Evolutionary conservation across 2,113 vertebrate genomes (phyloP).

Genomic region (Pyrgilauda ruficollis): DNA sequence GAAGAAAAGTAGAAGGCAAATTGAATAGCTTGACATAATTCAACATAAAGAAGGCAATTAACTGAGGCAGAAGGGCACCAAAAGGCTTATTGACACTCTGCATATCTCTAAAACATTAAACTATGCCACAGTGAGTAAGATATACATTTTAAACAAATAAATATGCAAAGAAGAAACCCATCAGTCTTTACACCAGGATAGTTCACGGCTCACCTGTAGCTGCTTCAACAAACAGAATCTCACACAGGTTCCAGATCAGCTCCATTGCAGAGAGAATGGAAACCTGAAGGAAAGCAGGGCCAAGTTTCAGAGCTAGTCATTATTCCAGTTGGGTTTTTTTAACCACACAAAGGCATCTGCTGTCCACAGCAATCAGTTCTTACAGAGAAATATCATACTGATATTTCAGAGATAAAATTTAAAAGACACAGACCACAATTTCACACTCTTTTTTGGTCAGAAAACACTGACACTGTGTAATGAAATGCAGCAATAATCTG

Average conservation of each 20-base stretch:
- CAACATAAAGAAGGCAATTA: not conserved
- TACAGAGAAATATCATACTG: not conserved
- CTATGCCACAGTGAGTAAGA: not conserved
- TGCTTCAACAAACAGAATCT: conserved; percentile 95
- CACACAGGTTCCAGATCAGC: conserved; percentile 97
- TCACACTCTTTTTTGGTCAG: not conserved
- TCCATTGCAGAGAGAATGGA: conserved; percentile 92
- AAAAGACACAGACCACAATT: not conserved
- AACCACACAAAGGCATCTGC: not conserved
- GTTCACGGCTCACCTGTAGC: conserved; percentile 79
- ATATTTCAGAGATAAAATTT: not conserved
- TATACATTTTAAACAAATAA: not conserved
- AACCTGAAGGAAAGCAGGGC: conserved; percentile 71
- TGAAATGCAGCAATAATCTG: not conserved
- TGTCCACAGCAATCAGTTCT: not conserved
- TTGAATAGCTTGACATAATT: not conserved
- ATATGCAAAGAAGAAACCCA: not conserved
- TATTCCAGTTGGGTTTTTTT: not conserved
- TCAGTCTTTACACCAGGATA: not conserved
- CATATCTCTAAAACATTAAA: not conserved
- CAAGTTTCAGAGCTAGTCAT: not conserved
- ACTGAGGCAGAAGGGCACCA: not conserved
- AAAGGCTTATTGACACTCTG: not conserved
- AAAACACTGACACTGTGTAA: not conserved
- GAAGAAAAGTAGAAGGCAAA: not conserved